Base-by-base conservation (phyloP, 2,888 invertebrate genomes). In the Eupelmus urozonus region DNA sequence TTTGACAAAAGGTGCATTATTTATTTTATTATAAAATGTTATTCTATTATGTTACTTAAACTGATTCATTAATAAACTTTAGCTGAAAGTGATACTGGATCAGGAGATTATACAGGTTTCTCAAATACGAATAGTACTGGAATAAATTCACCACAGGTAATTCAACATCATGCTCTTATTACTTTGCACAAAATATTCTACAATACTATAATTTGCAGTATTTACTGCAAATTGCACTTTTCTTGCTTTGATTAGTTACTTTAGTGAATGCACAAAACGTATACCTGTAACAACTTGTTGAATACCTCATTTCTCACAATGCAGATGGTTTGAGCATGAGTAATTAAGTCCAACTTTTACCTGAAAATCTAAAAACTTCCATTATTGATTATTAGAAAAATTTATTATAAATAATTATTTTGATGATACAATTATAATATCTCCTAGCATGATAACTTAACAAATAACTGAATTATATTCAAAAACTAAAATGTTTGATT, bases 1-100 rank as follows among this genome's bases (percentile, higher is more conserved):
- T 78, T 90, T 94, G 40, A 90, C 89, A 25, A 91, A 91, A 87
- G 91, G 92, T 91, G 85, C 63, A n/a, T n/a, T 70, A 57, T 49
- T 0, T 16, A 23, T 49, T 49, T 5, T 49, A 13, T 16, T 49
- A 5, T 49, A 49, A 62, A n/a, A n/a, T n/a, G n/a, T n/a, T 40
- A 60, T 45, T 45, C 20, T 49, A 7, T 45, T 65, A 51, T n/a
- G 7, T 65, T n/a, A 45, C 7, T 25, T 2, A 23, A 23, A 20
- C 11, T 63, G 60, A 53, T 55, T 53, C 34, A 63, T 62, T 20
- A 49, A 67, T 66, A 81, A 60, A 63, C 82, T 83, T 40, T 27
- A 89, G 89, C 86, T 62, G 89, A 88, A 83, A 85, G 81, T 57
- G 87, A 88, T 27, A 85, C 85, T 49, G 86, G 84, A 63, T 84